Percentiles rank a stretch among this genome's conserved stretches.
phyloP scores from a whole-genome alignment of 2,888 invertebrate species.

The Cerastis leucographa region DNA sequence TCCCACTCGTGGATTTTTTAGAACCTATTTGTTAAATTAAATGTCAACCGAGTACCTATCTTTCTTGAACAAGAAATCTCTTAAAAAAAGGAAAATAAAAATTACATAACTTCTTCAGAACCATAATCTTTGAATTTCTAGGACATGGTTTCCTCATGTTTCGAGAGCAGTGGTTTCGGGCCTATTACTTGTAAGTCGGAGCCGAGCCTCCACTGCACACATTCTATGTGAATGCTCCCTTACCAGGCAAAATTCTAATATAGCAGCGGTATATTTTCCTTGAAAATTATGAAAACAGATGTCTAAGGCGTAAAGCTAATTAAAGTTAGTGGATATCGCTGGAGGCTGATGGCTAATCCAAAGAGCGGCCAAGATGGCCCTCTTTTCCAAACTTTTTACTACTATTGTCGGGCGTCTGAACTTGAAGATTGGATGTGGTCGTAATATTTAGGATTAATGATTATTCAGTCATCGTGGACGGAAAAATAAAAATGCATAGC shows the following conservation, averaged over 20 bases:
- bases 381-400: slow-evolving; percentile 60
- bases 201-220: not conserved
- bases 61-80: too few species aligned
- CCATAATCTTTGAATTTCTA: too few species aligned
- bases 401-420: slow-evolving; percentile 25
- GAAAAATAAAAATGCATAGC: not conserved
- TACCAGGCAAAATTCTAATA: not conserved
- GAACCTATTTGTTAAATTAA: too few species aligned
- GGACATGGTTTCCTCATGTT: too few species aligned
- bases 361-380: slow-evolving; percentile 39
- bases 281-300: slow-evolving; percentile 55
- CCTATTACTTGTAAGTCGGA: not conserved
- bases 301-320: slow-evolving; percentile 69
- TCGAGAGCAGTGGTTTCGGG: not conserved
- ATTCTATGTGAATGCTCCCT: not conserved
- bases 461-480: not conserved
- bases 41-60: too few species aligned
- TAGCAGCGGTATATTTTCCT: slow-evolving; percentile 41
- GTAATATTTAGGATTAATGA: slow-evolving; percentile 3
- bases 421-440: slow-evolving; percentile 23
- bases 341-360: slow-evolving; percentile 73
- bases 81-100: too few species aligned
- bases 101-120: too few species aligned
- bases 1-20: too few species aligned
- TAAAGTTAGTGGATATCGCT: slow-evolving; percentile 68